Base-by-base conservation (phyloP, 2,888 invertebrate species). In the Ceraclea dissimilis region DNA sequence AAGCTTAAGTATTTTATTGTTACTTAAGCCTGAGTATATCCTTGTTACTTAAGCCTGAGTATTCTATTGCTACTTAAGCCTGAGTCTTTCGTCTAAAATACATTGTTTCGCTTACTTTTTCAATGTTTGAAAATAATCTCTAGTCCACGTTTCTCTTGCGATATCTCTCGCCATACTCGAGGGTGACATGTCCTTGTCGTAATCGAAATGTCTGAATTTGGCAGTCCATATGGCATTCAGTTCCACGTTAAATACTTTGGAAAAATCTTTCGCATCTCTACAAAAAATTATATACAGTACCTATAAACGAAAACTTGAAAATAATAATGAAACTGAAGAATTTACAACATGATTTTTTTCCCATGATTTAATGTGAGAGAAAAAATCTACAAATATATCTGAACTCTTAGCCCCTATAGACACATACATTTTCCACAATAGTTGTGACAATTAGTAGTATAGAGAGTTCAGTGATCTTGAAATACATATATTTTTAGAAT, bases 111-210 rank as follows among this genome's bases (percentile, higher is more conserved):
- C 73, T 70, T 71, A 86, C 83, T 73, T 76, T 71, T 84, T 73
- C 11, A 88, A 71, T 49, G 74, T 72, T 56, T 82, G 70, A 67
- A 89, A 89, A 68, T 83, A 85, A 58, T 80, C 78, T 18, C 70
- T 66, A 11, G 80, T 81, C 88, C 88, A 89, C 2, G 74, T 74
- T 66, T 89, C 87, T 56, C 79, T 72, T 0, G 88, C 86, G 62
- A 88, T 74, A 34, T 81, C 81, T 59, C 76, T 76, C 1, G 87
- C 83, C 69, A 85, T 74, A 17, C 79, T 71, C 26, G 70, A 68
- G 1, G 81, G 72, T 43, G 84, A 78, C 71, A 86, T 80, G 64
- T 86, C 82, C 0, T 71, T 75, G 65, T 87, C 83, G 65, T 82
- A 87, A 69, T 88, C 84, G 69, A 87, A 88, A 43, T 75, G 79